Conservation (phyloP, 2,797 vertebrate species). For the Sebastes trivittatus region DNA sequence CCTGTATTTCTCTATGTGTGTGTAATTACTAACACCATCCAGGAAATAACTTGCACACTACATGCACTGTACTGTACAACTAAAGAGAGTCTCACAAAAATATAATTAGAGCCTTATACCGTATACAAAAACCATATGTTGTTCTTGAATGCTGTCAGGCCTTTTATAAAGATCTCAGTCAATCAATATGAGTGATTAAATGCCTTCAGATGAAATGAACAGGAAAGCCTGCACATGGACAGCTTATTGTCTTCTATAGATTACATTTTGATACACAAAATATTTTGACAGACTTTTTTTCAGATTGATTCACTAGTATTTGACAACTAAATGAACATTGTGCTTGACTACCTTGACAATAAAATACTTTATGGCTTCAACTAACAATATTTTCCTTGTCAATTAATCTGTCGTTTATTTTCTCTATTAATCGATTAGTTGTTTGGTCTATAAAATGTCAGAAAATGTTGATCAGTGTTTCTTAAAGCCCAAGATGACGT, state of each 20-base stretch:
- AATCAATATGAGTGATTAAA: background rate
- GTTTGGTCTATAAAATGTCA: too few species aligned
- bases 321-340: background rate
- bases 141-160: background rate
- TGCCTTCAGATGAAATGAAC: background rate
- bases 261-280: background rate
- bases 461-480: too few species aligned
- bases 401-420: too few species aligned
- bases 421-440: too few species aligned
- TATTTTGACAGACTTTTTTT: background rate
- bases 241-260: background rate
- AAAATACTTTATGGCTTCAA: too few species aligned
- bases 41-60: background rate
- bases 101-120: background rate
- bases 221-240: background rate
- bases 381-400: too few species aligned
- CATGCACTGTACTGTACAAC: background rate
- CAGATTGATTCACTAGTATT: background rate
- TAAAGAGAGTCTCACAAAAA: background rate
- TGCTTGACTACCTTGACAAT: background rate
- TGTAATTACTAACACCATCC: background rate
- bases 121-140: background rate
- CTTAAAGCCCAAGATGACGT: too few species aligned
- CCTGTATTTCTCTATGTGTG: slow-evolving; percentile 13
- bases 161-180: background rate